These are phyloP conservation scores for Oreochromis niloticus DNA, from an alignment of 2,113 vertebrate species.

Conservation along the genomic window DNA sequence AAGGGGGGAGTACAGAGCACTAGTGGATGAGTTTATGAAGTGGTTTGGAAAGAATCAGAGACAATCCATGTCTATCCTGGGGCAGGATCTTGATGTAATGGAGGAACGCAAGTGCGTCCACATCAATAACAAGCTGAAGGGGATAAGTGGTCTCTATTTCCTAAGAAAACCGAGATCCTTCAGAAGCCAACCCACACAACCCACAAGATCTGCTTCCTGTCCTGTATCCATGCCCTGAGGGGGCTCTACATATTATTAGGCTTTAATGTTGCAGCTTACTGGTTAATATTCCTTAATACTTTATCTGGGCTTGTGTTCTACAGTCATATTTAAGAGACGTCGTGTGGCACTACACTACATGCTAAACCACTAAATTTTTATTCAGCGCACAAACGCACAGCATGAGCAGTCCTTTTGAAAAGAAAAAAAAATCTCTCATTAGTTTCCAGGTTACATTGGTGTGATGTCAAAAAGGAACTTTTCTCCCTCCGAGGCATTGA, in stretches of 20 bases:
- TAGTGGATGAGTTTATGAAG: background rate
- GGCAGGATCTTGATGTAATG: background rate
- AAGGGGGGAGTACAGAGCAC: background rate
- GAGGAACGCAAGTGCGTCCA: background rate
- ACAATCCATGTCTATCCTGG: background rate
- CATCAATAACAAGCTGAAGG: background rate
- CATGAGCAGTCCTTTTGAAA: constrained; percentile 3
- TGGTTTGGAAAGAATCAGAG: background rate
- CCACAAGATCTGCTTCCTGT: background rate
- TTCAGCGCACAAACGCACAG: constrained; percentile 1
- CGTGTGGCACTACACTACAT: background rate
- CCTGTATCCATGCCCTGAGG: background rate
- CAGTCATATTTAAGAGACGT: background rate
- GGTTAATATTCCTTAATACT: background rate
- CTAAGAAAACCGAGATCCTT: background rate
- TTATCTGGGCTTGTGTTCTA: background rate
- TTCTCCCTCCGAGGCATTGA: background rate
- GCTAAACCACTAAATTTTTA: background rate
- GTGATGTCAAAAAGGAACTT: background rate
- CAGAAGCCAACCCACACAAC: background rate
- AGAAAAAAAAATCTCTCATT: background rate
- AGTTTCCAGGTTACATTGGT: background rate
- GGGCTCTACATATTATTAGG: background rate
- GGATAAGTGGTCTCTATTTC: background rate
- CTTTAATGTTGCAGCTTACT: background rate